These are phyloP conservation scores for Eilema sororculum DNA, from an alignment of 2,888 invertebrate species.

Conservation along the genomic window DNA sequence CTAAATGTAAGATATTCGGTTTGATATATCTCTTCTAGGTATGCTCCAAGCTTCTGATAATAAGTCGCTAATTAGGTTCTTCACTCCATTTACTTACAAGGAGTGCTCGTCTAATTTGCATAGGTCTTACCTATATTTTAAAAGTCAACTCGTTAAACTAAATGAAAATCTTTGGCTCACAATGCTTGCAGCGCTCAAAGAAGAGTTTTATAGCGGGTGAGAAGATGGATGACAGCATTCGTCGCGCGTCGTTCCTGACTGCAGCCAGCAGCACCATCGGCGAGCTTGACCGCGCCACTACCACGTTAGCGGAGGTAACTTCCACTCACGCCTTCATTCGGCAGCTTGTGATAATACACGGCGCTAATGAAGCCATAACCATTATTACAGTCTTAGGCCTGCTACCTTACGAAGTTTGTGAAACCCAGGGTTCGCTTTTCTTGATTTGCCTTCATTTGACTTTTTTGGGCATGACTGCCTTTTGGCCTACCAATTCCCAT, in stretches of 20 bases:
- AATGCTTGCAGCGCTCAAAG: constrained; percentile 63
- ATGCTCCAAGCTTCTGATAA: too few species aligned
- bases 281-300: constrained; percentile 54
- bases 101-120: too few species aligned
- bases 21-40: too few species aligned
- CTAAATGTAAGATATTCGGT: constrained; percentile 23
- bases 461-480: too few species aligned
- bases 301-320: constrained; percentile 53
- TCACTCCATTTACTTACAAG: too few species aligned
- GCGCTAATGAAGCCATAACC: not conserved
- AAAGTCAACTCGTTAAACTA: too few species aligned
- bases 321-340: not conserved
- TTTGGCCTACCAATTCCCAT: too few species aligned
- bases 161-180: not conserved
- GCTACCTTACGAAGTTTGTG: not conserved
- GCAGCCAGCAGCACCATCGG: constrained; percentile 61
- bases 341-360: not conserved
- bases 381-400: not conserved
- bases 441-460: too few species aligned
- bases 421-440: too few species aligned
- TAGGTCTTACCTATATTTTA: too few species aligned
- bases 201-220: constrained; percentile 75
- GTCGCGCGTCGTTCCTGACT: constrained; percentile 68
- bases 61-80: too few species aligned
- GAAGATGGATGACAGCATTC: constrained; percentile 59